These are phyloP conservation scores for Mamestra configurata DNA, from an alignment of 1,140 invertebrate species.

Conservation along the genomic window DNA sequence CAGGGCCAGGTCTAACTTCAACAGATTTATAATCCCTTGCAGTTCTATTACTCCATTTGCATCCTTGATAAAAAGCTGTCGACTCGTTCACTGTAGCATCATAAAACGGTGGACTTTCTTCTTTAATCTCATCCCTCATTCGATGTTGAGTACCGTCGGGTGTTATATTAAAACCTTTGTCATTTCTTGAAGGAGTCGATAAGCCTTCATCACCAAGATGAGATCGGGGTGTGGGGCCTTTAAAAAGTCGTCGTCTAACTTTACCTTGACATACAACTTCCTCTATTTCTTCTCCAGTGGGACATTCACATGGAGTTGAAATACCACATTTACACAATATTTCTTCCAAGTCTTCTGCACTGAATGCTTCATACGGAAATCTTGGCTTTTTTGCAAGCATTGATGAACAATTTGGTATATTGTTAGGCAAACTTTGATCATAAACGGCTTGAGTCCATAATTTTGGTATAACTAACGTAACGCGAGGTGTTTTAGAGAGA, in stretches of 20 bases:
- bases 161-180: conserved; percentile 62
- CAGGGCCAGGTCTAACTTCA: conserved; percentile 69
- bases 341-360: conserved; percentile 66
- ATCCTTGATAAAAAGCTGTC: conserved; percentile 74
- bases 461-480: conserved; percentile 50
- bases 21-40: conserved; percentile 51
- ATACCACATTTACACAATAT: conserved; percentile 73
- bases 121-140: conserved; percentile 49
- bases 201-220: conserved; percentile 53
- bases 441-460: conserved; percentile 77
- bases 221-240: conserved; percentile 64
- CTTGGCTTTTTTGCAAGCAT: conserved; percentile 71
- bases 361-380: conserved; percentile 73
- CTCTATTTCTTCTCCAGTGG: conserved; percentile 55
- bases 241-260: conserved; percentile 68
- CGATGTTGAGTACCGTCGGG: conserved; percentile 59
- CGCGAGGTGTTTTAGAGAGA: conserved; percentile 66
- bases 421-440: conserved; percentile 48
- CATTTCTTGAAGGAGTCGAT: conserved; percentile 62
- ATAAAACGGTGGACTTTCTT: conserved; percentile 71
- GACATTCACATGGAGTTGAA: conserved; percentile 69
- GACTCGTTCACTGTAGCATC: conserved; percentile 66
- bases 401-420: conserved; percentile 70
- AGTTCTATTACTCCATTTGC: conserved; percentile 80
- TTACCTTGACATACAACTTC: conserved; percentile 67